Base-by-base conservation (phyloP, 2,113 vertebrate genomes). In the Megaptera novaeangliae region DNA sequence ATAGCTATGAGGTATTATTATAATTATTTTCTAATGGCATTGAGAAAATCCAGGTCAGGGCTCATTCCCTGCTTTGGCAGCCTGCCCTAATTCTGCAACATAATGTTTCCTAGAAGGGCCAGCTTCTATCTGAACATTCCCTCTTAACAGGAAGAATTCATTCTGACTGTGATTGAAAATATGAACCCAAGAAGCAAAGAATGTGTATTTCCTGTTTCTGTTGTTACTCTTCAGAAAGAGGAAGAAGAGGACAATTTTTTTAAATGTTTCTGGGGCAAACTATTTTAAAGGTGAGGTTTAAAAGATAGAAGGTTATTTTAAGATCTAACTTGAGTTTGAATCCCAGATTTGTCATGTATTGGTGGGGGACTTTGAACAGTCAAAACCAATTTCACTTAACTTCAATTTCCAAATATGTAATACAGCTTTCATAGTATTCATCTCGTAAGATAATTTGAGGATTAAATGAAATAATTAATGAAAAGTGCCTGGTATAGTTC, bases 21-120 rank as follows among this genome's bases (percentile, higher is more conserved):
- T 64, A 57, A 59, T 71, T 77, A 46, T 64, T 82, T 72, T 86
- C 52, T 52, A 86, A 63, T 5, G 36, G 25, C 31, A 59, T 55
- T n/a, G 63, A 95, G 63, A 91, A 97, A 96, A 88, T 63, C 63
- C 95, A 93, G 86, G 85, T 75, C 23, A 64, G 86, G 75, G 39
- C 88, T 91, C 88, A 46, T 68, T 41, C 80, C 23, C 57, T 66
- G 36, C 31, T 55, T 61, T 93, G 96, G 86, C 85, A 88, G 39
- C 25, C 68, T 44, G 89, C 96, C 74, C 81, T 93, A 39, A 72
- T 72, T 81, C 93, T 88, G 61, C 49, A 87, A 55, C 44, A 49
- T 12, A 87, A 49, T 64, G 61, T 88, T 95, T 95, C 85, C 89
- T 87, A 88, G 85, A 93, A 93, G 63, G 23, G 23, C 84, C 55